phyloP scores from a whole-genome alignment of 2,888 invertebrate genomes.

The Cloeon dipterum region DNA sequence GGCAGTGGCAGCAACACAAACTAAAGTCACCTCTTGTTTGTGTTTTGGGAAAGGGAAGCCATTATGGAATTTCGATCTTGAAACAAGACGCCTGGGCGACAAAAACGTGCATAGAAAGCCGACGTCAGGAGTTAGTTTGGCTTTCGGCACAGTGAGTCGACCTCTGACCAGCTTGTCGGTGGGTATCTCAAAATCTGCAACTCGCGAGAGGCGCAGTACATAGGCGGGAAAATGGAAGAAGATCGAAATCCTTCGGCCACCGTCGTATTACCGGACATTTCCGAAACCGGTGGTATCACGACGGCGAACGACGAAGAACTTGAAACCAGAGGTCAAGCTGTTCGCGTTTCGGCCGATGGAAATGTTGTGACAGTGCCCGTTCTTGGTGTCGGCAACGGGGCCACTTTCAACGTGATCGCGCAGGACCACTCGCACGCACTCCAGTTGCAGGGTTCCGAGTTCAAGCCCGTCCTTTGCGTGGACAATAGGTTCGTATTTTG shows the following conservation, averaged over 20 bases:
- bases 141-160: too few relatives aligned
- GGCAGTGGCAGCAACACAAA: too few relatives aligned
- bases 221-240: constrained; percentile 14
- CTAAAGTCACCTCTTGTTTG: too few relatives aligned
- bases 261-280: constrained; percentile 24
- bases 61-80: too few relatives aligned
- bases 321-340: constrained; percentile 14
- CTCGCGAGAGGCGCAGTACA: too few relatives aligned
- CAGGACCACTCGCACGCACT: constrained; percentile 48
- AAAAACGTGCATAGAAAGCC: too few relatives aligned
- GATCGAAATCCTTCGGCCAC: constrained; percentile 5
- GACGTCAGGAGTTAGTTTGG: too few relatives aligned
- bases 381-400: constrained; percentile 55
- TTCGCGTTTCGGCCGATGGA: constrained; percentile 15
- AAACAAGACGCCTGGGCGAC: too few relatives aligned
- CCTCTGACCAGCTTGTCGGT: too few relatives aligned
- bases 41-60: too few relatives aligned
- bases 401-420: constrained; percentile 68
- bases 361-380: constrained; percentile 29
- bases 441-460: constrained; percentile 27
- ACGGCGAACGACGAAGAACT: constrained; percentile 23
- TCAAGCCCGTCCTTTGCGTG: constrained; percentile 66
- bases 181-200: too few relatives aligned
- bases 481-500: constrained; percentile 56
- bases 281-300: constrained; percentile 25